These are phyloP conservation scores for Diabrotica virgifera DNA, from an alignment of 1,140 invertebrate species.

Conservation along the genomic window DNA sequence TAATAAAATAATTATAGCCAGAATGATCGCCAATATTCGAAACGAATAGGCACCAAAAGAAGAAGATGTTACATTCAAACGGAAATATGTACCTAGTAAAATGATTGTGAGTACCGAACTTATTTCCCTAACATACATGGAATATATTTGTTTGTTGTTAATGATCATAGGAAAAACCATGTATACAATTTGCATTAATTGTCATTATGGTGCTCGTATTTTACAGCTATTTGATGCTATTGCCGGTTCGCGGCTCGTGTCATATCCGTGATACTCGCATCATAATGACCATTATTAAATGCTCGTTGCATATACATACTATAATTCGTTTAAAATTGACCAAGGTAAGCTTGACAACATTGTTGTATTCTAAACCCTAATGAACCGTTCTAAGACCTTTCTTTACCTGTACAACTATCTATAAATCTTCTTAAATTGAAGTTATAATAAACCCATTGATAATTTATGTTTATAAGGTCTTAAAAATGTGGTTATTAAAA, in stretches of 20 bases:
- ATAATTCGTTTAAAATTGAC: not conserved
- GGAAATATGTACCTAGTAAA: too few relatives aligned
- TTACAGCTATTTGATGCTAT: too few relatives aligned
- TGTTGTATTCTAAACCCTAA: not conserved
- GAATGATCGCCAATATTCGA: too few relatives aligned
- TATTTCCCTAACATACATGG: too few relatives aligned
- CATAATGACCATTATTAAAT: too few relatives aligned
- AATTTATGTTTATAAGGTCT: conserved; percentile 20
- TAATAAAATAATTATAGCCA: too few relatives aligned
- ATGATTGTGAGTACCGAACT: not conserved
- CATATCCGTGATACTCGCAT: too few relatives aligned
- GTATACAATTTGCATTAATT: too few relatives aligned
- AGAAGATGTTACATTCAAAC: too few relatives aligned
- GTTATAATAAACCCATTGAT: not conserved
- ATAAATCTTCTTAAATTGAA: conserved; percentile 3
- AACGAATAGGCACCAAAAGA: too few relatives aligned
- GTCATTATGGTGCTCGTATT: too few relatives aligned
- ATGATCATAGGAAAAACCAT: not conserved
- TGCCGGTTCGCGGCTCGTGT: too few relatives aligned
- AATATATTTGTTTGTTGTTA: not conserved
- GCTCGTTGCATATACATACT: not conserved
- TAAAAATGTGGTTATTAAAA: conserved; percentile 26
- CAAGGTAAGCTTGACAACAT: not conserved
- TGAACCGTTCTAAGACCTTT: not conserved
- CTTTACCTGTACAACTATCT: not conserved